Base-by-base conservation (phyloP, 2,888 invertebrate species). In the Xestia sexstrigata region DNA sequence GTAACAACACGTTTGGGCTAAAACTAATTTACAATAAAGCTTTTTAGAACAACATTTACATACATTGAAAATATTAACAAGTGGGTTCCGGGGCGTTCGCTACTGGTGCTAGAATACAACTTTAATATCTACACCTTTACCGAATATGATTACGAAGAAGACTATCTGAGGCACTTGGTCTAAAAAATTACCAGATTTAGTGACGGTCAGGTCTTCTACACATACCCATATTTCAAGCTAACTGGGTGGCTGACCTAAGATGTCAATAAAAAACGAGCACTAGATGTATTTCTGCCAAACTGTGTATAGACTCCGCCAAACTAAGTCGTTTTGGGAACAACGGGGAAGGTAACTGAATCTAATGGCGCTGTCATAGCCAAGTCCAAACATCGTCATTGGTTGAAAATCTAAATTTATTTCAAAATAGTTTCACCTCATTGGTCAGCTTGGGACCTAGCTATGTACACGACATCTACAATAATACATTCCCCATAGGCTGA, bases 11-110 rank as follows among this genome's bases (percentile, higher is more conserved):
- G 89, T 91, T 93, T 95, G 90, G 91, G 90, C 94, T 96, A 95
- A 93, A 88, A 94, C 95, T 96, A 96, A 94, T 93, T 94, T 95
- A 96, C 94, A 95, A 95, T 96, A 96, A 96, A 96, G 96, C 96
- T 96, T 96, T 92, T 94, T 93, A 95, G 93, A 96, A 95, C 95
- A 96, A 95, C 95, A 95, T 95, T 95, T 95, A 95, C 93, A 95
- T 93, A 95, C 91, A 93, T 92, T 95, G 94, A 94, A 93, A 93
- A 91, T 91, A 91, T 90, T 91, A 94, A 92, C 91, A 89, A 90
- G 92, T 92, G 93, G 91, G 91, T 92, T 91, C 75, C 81, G 85
- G 86, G 83, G 83, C 73, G 87, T 73, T 84, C 87, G 80, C 84
- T 88, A 89, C 86, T 81, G 85, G 87, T 91, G 89, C 89, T 87